Evolutionary conservation across 2,113 vertebrate species (phyloP).

Genomic region (Nyctibius bracteatus): DNA sequence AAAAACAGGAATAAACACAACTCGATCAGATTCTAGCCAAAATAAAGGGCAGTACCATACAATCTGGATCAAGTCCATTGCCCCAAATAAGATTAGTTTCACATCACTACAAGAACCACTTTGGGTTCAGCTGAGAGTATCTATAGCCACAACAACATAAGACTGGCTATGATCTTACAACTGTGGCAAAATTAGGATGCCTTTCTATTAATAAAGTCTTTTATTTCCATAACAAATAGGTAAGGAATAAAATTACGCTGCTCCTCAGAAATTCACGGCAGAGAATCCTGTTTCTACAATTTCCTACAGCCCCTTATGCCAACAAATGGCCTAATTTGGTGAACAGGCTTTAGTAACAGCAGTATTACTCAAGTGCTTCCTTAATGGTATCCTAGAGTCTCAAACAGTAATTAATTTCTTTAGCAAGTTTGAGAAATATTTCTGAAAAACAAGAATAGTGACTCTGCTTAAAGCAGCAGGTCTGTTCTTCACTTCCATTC

Average conservation of each 20-base stretch:
- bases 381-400: background rate
- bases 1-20: background rate
- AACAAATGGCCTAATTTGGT: background rate
- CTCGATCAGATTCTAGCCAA: background rate
- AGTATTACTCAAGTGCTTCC: background rate
- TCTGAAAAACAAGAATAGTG: background rate
- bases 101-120: background rate
- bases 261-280: background rate
- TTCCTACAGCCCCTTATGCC: background rate
- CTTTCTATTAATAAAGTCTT: background rate
- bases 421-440: background rate
- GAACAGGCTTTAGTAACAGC: background rate
- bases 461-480: background rate
- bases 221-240: background rate
- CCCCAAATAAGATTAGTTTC: background rate
- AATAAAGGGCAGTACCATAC: background rate
- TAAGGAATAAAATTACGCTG: background rate
- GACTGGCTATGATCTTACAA: background rate
- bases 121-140: background rate
- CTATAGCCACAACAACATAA: background rate
- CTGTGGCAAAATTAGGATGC: background rate
- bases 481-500: background rate
- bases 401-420: background rate
- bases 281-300: background rate
- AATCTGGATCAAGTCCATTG: background rate